phyloP scores from a whole-genome alignment of 2,113 vertebrate species.

The Xenotilapia leptura region DNA sequence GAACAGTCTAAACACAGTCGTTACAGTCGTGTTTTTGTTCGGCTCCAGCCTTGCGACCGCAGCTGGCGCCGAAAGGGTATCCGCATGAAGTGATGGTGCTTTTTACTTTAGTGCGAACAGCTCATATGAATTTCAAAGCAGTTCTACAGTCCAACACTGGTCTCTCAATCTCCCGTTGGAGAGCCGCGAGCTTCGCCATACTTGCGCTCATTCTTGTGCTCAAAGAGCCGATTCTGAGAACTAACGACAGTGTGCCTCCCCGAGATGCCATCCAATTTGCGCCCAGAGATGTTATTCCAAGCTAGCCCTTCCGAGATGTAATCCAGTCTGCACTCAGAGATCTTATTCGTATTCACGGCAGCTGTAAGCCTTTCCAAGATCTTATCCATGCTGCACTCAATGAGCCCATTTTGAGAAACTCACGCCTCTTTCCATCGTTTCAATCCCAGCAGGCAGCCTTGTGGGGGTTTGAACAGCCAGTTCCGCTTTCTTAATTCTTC shows the following conservation, averaged over 20 bases:
- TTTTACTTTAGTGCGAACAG: neutral
- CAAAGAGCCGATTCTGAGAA: neutral
- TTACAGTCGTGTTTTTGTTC: too few species aligned
- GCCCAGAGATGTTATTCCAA: neutral
- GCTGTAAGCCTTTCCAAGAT: neutral
- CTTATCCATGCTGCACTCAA: neutral
- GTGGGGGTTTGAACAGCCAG: neutral
- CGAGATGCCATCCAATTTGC: neutral
- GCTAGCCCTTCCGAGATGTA: neutral
- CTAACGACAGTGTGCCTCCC: neutral
- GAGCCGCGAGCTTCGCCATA: neutral
- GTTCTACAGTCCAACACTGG: neutral
- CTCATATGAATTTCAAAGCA: neutral
- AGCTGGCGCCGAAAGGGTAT: fast-evolving
- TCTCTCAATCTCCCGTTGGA: neutral
- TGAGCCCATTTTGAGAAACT: neutral
- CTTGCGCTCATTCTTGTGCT: neutral
- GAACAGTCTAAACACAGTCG: too few species aligned
- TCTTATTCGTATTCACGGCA: neutral
- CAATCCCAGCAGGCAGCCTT: neutral
- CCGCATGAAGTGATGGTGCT: too few species aligned
- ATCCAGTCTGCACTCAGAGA: neutral
- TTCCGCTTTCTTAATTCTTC: neutral
- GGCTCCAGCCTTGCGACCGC: fast-evolving
- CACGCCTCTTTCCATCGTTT: neutral